Evolutionary conservation across 2,888 invertebrate species (phyloP).

Genomic region (Sepiola atlantica): DNA sequence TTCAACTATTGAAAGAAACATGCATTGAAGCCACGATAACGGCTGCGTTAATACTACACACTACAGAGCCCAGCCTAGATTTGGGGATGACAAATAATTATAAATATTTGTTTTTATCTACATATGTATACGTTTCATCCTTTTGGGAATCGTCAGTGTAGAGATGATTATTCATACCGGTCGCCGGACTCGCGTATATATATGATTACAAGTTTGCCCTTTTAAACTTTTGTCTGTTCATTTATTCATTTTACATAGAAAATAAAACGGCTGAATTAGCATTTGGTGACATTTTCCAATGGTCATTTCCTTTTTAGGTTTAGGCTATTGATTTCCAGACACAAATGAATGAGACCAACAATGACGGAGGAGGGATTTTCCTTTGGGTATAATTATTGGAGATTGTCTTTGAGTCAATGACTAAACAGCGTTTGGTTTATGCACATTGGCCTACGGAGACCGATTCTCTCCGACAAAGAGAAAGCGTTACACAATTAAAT

Average conservation of each 20-base stretch:
- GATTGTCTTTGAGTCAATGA: slow-evolving; percentile 16
- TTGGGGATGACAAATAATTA: no score
- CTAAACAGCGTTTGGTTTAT: neutral
- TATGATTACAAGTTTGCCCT: neutral
- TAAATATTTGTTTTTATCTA: no score
- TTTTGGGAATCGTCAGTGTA: no score
- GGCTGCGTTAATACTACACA: no score
- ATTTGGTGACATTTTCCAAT: neutral
- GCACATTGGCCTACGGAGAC: neutral
- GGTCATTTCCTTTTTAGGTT: neutral
- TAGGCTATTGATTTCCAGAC: neutral
- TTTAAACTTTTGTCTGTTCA: neutral
- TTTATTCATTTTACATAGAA: neutral
- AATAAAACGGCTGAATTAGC: neutral
- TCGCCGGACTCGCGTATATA: no score
- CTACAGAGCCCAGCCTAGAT: no score
- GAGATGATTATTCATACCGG: no score
- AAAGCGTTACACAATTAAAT: neutral
- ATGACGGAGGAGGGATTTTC: neutral
- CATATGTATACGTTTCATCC: no score
- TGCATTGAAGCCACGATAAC: no score
- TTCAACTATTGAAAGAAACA: no score
- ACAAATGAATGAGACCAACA: neutral
- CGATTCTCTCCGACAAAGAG: neutral
- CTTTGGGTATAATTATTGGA: slow-evolving; percentile 21